phyloP scores from a whole-genome alignment of 2,888 invertebrate genomes.

The Spisula solida region DNA sequence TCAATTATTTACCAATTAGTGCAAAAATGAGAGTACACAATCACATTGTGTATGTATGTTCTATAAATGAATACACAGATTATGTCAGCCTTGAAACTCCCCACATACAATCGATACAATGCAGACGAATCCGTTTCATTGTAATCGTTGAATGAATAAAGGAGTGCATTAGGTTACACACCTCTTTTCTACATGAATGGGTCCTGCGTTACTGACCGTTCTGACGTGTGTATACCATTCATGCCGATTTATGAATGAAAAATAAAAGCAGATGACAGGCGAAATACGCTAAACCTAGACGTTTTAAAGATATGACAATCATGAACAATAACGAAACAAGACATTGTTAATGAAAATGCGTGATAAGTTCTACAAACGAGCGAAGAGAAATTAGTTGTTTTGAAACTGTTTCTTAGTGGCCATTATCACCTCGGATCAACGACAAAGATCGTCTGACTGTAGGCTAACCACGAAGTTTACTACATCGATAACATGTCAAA shows the following conservation, averaged over 20 bases:
- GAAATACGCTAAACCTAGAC: background rate
- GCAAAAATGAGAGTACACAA: too few species aligned
- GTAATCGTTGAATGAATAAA: background rate
- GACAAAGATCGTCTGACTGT: conserved; percentile 7
- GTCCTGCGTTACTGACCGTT: conserved; percentile 46
- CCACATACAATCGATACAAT: background rate
- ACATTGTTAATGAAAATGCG: background rate
- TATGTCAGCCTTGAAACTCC: too few species aligned
- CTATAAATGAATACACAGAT: too few species aligned
- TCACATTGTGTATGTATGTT: too few species aligned
- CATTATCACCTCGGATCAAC: conserved; percentile 19
- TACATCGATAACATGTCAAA: conserved; percentile 4
- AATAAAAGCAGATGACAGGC: background rate
- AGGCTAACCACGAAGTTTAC: background rate
- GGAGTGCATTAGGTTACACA: conserved; percentile 1
- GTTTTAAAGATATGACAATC: background rate
- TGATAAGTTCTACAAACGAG: background rate
- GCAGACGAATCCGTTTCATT: background rate
- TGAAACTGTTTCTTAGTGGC: background rate
- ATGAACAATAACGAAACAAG: background rate
- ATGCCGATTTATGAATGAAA: conserved; percentile 73
- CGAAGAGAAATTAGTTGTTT: conserved; percentile 2
- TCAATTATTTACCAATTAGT: too few species aligned
- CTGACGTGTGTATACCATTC: conserved; percentile 67
- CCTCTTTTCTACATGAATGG: conserved; percentile 43